These are phyloP conservation scores for Tachystola acroxantha DNA, from an alignment of 2,888 invertebrate species.

Conservation along the genomic window DNA sequence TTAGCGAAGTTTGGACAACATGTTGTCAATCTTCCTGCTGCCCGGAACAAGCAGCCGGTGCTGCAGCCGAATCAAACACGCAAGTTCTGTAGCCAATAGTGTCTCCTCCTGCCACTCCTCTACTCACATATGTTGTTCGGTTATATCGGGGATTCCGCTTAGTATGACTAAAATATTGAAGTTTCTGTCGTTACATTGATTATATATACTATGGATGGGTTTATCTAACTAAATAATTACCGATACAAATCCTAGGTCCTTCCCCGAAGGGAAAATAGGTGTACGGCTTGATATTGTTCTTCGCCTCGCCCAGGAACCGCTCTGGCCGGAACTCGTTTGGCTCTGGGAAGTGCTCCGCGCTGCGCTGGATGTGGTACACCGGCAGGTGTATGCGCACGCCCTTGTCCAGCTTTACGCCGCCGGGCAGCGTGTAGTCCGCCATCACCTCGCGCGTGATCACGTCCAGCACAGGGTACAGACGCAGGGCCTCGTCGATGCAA, in stretches of 20 bases:
- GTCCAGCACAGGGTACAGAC: constrained; percentile 49
- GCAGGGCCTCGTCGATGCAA: constrained; percentile 40
- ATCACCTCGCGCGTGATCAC: constrained; percentile 43
- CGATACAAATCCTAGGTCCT: constrained; percentile 34
- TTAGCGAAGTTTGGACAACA: no score
- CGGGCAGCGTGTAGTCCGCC: constrained; percentile 43
- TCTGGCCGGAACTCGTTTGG: constrained; percentile 48
- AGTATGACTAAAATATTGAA: no score
- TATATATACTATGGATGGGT: no score
- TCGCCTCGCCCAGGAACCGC: constrained; percentile 42
- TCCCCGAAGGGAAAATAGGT: constrained; percentile 59
- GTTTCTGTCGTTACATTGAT: no score
- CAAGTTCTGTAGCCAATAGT: no score
- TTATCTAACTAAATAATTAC: not conserved
- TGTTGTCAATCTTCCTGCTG: no score
- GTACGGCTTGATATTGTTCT: constrained; percentile 36
- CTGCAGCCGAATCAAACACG: no score
- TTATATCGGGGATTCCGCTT: no score
- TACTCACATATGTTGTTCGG: no score
- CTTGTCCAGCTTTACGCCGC: constrained; percentile 41
- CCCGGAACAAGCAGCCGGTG: no score
- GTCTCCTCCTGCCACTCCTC: no score
- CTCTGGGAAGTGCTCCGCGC: constrained; percentile 45
- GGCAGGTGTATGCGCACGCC: constrained; percentile 51
- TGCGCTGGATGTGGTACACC: constrained; percentile 40